A percentile compares a stretch with the other conserved stretches of the same genome.
phyloP scores from a whole-genome alignment of 1,140 invertebrate genomes.

The Drosophila parabipectinata region DNA sequence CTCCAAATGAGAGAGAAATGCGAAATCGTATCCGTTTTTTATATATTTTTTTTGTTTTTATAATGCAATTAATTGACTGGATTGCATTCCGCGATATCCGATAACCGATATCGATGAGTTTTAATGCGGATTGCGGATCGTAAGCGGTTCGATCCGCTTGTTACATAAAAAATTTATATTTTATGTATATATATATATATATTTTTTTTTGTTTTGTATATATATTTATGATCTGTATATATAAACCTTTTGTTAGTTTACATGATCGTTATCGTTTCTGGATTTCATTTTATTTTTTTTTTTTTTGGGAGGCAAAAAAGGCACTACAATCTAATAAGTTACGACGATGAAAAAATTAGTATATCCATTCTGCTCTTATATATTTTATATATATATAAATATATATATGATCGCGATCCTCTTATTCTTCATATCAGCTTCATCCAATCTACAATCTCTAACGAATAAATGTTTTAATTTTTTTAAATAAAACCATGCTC shows the following conservation, averaged over 20 bases:
- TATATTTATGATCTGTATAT: constrained; percentile 48
- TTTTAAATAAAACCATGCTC: constrained; percentile 52
- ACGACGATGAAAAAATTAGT: constrained; percentile 63
- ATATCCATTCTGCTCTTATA: constrained; percentile 33
- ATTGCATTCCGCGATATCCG: constrained; percentile 30
- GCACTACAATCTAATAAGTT: constrained; percentile 81
- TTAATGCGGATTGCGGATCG: constrained; percentile 2
- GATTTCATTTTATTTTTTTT: constrained; percentile 31
- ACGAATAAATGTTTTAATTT: constrained; percentile 30
- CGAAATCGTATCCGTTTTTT: constrained; percentile 4
- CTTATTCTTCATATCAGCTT: background rate
- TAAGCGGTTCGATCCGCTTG: constrained; percentile 3
- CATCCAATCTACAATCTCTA: constrained; percentile 27
- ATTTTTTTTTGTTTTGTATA: constrained; percentile 33
- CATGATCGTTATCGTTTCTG: constrained; percentile 38
- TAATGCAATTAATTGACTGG: constrained; percentile 71
- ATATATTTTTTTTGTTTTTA: constrained; percentile 11
- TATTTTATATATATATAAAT: constrained; percentile 35
- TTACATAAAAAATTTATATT: constrained; percentile 43
- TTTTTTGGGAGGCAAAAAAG: constrained; percentile 77
- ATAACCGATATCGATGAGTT: constrained; percentile 2
- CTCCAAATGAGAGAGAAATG: constrained; percentile 37
- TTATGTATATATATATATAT: constrained; percentile 37
- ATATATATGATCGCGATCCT: constrained; percentile 13
- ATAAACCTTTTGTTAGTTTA: constrained; percentile 64